Base-by-base conservation (phyloP, 2,113 vertebrate genomes). In the Tragelaphus imberbis region DNA sequence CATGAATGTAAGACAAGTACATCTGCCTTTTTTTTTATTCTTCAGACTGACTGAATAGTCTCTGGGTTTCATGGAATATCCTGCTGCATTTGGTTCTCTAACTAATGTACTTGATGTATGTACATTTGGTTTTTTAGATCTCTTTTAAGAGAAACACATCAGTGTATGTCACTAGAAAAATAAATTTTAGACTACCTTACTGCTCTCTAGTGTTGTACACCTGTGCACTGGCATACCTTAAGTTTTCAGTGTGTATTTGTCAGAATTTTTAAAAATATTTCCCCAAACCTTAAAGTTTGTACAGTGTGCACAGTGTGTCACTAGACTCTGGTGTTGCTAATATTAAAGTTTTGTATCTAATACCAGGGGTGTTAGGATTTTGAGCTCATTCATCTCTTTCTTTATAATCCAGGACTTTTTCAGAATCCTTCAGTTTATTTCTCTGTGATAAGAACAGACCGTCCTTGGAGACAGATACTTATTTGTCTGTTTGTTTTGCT, bases 321-420 rank as follows among this genome's bases (percentile, higher is more conserved):
- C 36, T 91, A 88, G 77, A 25, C 77, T 94, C 36, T 90, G 61
- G 11, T 53, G 30, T 36, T 13, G 2, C 3, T 61, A 40, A 68
- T 84, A 51, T 2, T 94, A 47, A 84, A 84, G 44, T 27, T 71
- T 40, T 17, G 12, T 95, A 23, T 95, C 75, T 77, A 27, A 61
- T 87, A 40, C 27, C n/a, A 71, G 51, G 30, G 14, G 15, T 94
- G 10, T 80, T 91, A 33, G 30, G 12, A 65, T 77, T 92, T 97
- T 93, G 81, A 93, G 40, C 40, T 90, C 93, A 27, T 82, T 92
- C 59, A 87, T 63, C 47, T 79, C 12, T 96, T 95, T 93, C 36
- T 77, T 77, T 77, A 17, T 96, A 96, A 87, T 7, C 10, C 55
- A 77, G 33, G 49, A 51, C 47, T 77, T 90, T 58, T 92, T 89